These are phyloP conservation scores for Ardeotis arabs DNA, from an alignment of 2,113 vertebrate species.

Conservation along the genomic window DNA sequence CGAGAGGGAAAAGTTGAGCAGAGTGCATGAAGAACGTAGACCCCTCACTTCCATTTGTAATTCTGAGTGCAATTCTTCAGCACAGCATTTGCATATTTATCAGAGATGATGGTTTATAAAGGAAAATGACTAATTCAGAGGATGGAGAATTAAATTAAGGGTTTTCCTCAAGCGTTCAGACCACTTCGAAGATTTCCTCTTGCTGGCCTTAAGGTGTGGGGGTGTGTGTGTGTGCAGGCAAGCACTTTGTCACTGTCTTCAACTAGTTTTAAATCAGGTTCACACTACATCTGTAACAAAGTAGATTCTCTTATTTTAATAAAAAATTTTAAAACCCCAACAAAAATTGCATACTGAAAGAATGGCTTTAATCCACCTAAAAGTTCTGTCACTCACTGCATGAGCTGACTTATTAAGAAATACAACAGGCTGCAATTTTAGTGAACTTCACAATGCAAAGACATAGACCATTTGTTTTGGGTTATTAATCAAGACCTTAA, in stretches of 20 bases:
- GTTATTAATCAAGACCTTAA: neutral
- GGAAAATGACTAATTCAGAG: neutral
- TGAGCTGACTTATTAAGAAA: neutral
- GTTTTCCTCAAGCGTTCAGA: neutral
- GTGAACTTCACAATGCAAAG: neutral
- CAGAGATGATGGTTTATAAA: neutral
- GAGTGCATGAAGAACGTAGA: neutral
- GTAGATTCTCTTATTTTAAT: neutral
- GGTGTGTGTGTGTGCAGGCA: neutral
- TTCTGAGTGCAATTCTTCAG: neutral
- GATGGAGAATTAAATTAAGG: neutral
- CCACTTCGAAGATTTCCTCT: neutral
- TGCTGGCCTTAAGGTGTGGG: neutral
- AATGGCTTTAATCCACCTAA: neutral
- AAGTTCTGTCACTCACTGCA: neutral
- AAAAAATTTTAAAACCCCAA: accelerated
- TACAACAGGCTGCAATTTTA: neutral
- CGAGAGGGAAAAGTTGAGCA: neutral
- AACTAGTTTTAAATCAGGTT: neutral
- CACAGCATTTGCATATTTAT: neutral
- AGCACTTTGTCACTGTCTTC: neutral
- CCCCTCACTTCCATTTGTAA: neutral
- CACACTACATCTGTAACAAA: neutral
- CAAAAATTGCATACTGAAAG: neutral
- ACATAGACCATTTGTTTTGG: neutral